phyloP scores from a whole-genome alignment of 2,888 invertebrate genomes.

The Mactromeris polynyma region DNA sequence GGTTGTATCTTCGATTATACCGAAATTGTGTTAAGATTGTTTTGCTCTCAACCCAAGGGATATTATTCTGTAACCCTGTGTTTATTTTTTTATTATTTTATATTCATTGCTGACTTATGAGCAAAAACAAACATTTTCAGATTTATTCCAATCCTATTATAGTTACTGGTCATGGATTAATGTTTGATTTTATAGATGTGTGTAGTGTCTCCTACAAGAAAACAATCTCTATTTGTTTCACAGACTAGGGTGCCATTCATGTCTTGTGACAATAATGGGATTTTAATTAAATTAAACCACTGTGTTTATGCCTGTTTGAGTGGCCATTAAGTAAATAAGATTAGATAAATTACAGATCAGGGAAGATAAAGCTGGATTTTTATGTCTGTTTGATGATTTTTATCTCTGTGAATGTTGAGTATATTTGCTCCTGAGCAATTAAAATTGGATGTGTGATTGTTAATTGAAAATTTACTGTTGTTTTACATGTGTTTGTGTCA shows the following conservation, averaged over 20 bases:
- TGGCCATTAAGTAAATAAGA: background rate
- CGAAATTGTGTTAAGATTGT: too few relatives aligned
- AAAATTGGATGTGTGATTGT: background rate
- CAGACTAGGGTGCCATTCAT: background rate
- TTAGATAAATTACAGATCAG: background rate
- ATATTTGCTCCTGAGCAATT: background rate
- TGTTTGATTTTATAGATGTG: background rate
- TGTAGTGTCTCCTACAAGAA: background rate
- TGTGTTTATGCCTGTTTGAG: background rate
- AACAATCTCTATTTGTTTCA: background rate
- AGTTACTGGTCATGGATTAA: background rate
- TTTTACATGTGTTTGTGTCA: background rate
- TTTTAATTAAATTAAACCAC: background rate
- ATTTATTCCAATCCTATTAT: too few relatives aligned
- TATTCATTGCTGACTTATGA: too few relatives aligned
- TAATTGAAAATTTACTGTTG: background rate
- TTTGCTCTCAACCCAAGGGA: too few relatives aligned
- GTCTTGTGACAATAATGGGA: background rate
- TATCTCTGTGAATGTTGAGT: background rate
- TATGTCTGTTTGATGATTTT: background rate
- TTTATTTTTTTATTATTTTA: too few relatives aligned
- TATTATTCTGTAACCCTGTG: too few relatives aligned
- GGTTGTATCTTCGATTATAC: too few relatives aligned
- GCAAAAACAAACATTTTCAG: too few relatives aligned
- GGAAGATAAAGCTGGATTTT: background rate